Conservation (phyloP, 2,888 invertebrate species). For the Callyntrura sp. region DNA sequence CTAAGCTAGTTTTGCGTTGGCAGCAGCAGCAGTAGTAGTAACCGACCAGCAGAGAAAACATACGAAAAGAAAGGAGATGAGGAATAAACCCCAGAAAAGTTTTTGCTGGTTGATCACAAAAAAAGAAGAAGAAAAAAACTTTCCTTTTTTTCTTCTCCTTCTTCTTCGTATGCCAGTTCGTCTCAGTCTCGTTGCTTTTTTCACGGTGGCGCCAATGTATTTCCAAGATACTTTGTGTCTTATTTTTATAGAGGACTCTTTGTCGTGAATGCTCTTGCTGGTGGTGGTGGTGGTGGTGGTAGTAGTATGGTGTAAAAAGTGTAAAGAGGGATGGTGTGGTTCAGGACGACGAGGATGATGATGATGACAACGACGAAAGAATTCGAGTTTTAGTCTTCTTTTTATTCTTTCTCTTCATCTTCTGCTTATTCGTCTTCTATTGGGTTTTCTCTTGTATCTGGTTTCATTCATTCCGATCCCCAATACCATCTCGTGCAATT, state of each 20-base stretch:
- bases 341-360: not conserved
- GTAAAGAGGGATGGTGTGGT: constrained; percentile 14
- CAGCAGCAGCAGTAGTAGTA: not conserved
- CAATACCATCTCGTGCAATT: not conserved
- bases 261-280: not conserved
- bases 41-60: not conserved
- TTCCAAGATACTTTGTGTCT: constrained; percentile 16
- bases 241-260: not conserved
- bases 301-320: constrained; percentile 4
- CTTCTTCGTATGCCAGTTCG: constrained; percentile 19
- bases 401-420: constrained; percentile 3
- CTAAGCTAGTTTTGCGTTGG: not conserved
- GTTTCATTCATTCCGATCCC: constrained; percentile 12
- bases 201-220: constrained; percentile 66
- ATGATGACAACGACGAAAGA: constrained; percentile 29
- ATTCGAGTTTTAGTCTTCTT: constrained; percentile 12
- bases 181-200: constrained; percentile 42
- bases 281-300: not conserved
- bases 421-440: not conserved
- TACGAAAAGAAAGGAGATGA: constrained; percentile 3
- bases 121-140: constrained; percentile 19
- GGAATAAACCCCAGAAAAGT: constrained; percentile 25
- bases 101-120: constrained; percentile 39
- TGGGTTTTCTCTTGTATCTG: constrained; percentile 14
- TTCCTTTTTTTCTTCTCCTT: constrained; percentile 31